These are phyloP conservation scores for Temnothorax longispinosus DNA, from an alignment of 1,140 invertebrate genomes.

Conservation along the genomic window DNA sequence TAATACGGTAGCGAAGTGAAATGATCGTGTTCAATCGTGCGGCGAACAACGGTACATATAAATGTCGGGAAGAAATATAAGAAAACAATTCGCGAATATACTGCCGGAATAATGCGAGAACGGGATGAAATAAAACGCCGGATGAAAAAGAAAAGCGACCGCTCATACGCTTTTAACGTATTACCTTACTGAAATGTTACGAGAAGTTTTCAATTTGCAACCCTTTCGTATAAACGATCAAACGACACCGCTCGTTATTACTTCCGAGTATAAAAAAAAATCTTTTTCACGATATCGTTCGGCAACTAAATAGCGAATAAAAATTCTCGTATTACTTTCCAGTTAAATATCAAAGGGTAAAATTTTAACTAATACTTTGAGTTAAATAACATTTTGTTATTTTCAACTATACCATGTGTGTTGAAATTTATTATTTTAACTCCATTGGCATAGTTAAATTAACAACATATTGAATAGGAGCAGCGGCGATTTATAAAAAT, in stretches of 20 bases:
- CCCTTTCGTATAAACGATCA: background rate
- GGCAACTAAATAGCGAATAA: background rate
- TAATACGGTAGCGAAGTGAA: background rate
- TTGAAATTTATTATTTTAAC: too few species aligned
- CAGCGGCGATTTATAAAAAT: too few species aligned
- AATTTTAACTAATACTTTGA: too few species aligned
- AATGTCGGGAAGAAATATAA: background rate
- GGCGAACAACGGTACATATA: slow-evolving; percentile 2
- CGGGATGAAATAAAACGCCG: background rate
- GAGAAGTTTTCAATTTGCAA: too few species aligned
- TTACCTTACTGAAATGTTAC: background rate
- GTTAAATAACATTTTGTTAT: too few species aligned
- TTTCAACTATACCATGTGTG: too few species aligned
- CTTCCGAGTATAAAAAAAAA: background rate
- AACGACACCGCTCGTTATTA: too few species aligned
- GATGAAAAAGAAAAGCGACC: background rate
- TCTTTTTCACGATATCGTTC: background rate
- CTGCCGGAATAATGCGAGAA: too few species aligned
- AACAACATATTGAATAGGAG: too few species aligned
- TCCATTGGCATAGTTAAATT: too few species aligned
- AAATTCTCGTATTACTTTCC: background rate
- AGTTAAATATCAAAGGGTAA: too few species aligned
- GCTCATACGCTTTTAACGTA: background rate
- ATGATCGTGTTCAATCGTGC: background rate
- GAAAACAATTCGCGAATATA: background rate